Conservation (phyloP, 2,797 vertebrate species). For the Muscicapa comitata region DNA sequence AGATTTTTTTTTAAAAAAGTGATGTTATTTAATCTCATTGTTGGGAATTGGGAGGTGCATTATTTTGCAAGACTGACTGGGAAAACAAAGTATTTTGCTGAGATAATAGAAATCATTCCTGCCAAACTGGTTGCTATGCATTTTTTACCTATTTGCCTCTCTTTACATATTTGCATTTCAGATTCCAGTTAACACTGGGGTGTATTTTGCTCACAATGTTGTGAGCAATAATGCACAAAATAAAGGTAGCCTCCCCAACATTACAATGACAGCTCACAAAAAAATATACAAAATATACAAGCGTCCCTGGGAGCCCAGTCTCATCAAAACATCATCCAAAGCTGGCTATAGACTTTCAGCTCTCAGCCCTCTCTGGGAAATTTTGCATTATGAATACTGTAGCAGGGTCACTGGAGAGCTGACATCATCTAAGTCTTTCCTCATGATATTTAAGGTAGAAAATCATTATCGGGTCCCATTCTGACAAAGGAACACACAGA, state of each 20-base stretch:
- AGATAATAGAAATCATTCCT: neutral
- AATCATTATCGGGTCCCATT: neutral
- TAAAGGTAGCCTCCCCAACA: neutral
- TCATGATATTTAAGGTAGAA: neutral
- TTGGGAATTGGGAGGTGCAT: neutral
- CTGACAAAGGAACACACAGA: neutral
- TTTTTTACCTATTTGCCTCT: slow-evolving; percentile 6
- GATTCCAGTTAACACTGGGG: neutral
- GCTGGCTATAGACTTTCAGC: neutral
- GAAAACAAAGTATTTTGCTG: slow-evolving; percentile 29
- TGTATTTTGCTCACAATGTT: neutral
- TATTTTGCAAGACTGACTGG: neutral
- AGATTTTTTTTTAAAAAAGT: neutral
- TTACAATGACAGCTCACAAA: neutral
- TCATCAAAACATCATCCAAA: neutral
- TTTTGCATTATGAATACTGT: neutral
- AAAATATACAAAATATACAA: neutral
- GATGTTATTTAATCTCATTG: neutral
- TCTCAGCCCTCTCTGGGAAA: neutral
- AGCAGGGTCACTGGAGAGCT: neutral
- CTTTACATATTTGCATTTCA: neutral
- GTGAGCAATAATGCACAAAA: neutral
- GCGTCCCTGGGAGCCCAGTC: neutral
- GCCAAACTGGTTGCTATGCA: neutral
- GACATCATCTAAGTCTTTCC: neutral